A percentile compares a stretch with the other conserved stretches of the same genome.
Conservation (phyloP, 1,140 invertebrate species). For the Diabrotica undecimpunctata region DNA sequence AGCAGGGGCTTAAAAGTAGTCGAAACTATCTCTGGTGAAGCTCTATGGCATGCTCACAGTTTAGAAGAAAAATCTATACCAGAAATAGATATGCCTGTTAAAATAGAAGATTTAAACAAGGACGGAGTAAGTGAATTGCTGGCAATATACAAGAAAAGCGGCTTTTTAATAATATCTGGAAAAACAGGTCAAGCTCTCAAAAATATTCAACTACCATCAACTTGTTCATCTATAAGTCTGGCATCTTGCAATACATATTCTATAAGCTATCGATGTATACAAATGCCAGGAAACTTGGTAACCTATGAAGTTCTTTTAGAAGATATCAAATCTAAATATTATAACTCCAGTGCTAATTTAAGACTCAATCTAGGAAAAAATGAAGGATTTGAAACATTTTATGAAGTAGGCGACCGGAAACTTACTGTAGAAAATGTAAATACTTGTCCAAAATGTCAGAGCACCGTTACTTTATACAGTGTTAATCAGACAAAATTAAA, state of each 20-base stretch:
- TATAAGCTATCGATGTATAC: not conserved
- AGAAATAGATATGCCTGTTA: slow-evolving; percentile 63
- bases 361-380: not conserved
- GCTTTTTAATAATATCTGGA: slow-evolving; percentile 27
- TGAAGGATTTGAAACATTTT: not conserved
- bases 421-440: slow-evolving; percentile 29
- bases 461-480: slow-evolving; percentile 26
- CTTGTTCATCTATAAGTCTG: slow-evolving; percentile 3
- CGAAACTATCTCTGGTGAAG: slow-evolving; percentile 63
- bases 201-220: slow-evolving; percentile 20
- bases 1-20: slow-evolving; percentile 66
- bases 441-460: slow-evolving; percentile 33
- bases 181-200: slow-evolving; percentile 25
- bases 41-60: slow-evolving; percentile 62
- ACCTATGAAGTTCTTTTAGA: slow-evolving; percentile 12
- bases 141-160: slow-evolving; percentile 53
- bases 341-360: slow-evolving; percentile 11
- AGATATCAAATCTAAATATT: slow-evolving; percentile 16
- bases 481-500: slow-evolving; percentile 24
- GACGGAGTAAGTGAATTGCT: slow-evolving; percentile 67
- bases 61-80: slow-evolving; percentile 33
- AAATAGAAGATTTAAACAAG: slow-evolving; percentile 67
- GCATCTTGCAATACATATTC: not conserved
- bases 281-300: not conserved
- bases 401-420: slow-evolving; percentile 21